Conservation (phyloP, 2,113 vertebrate species). For the Pygoscelis antarcticus region DNA sequence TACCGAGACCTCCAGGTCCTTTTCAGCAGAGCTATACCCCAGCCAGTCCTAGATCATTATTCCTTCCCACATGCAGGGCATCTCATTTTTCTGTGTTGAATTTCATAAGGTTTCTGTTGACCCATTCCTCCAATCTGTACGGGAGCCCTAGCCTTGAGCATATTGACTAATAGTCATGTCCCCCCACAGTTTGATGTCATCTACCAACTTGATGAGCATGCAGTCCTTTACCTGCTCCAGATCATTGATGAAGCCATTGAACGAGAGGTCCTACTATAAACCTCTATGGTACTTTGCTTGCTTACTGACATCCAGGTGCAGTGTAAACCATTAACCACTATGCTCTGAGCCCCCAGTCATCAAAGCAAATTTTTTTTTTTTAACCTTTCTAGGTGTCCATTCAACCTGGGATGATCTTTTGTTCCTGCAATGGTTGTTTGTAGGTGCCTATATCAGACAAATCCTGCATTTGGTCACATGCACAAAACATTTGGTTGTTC, state of each 20-base stretch:
- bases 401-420: neutral
- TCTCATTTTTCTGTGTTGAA: neutral
- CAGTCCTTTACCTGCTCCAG: neutral
- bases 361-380: neutral
- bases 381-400: neutral
- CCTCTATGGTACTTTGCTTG: neutral
- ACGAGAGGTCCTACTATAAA: neutral
- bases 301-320: neutral
- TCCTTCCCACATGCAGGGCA: neutral
- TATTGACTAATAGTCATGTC: too few species aligned
- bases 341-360: neutral
- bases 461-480: neutral
- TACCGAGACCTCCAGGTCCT: neutral
- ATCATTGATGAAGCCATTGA: neutral
- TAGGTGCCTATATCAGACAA: neutral
- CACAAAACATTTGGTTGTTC: neutral
- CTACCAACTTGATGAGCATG: neutral
- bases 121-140: neutral
- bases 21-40: neutral
- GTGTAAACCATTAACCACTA: neutral
- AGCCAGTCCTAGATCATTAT: neutral
- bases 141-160: neutral
- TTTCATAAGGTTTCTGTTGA: neutral
- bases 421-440: neutral
- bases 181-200: neutral